Evolutionary conservation across 2,888 invertebrate genomes (phyloP).

Genomic region (Vanessa cardui): DNA sequence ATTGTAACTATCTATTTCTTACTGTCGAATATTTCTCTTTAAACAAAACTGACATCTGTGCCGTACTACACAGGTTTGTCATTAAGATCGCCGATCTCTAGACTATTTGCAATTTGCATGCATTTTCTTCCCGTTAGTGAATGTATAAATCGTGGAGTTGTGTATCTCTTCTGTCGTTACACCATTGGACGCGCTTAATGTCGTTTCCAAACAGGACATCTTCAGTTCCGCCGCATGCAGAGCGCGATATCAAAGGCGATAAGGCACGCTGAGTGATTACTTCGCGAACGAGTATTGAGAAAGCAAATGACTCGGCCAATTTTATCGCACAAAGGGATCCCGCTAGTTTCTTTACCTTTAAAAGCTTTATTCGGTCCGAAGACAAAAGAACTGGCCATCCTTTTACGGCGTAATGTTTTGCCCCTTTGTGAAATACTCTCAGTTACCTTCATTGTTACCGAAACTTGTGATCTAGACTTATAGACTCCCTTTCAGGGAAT

Average conservation of each 20-base stretch:
- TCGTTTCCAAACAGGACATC: not conserved
- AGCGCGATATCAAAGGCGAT: not conserved
- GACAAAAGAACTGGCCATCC: constrained; percentile 39
- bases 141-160: constrained; percentile 7
- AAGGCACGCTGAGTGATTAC: constrained; percentile 14
- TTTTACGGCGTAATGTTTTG: constrained; percentile 30
- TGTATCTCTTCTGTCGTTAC: not conserved
- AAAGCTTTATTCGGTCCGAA: constrained; percentile 38
- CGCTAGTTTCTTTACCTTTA: constrained; percentile 37
- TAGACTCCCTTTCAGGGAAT: not conserved
- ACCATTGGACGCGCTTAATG: not conserved
- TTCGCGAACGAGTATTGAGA: constrained; percentile 25
- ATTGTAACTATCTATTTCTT: constrained; percentile 5
- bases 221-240: not conserved
- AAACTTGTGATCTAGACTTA: constrained; percentile 19
- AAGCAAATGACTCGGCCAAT: constrained; percentile 39
- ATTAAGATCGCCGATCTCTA: constrained; percentile 3
- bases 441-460: constrained; percentile 24
- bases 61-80: constrained; percentile 11
- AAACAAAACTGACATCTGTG: constrained; percentile 17
- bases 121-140: constrained; percentile 45
- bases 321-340: constrained; percentile 35
- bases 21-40: not conserved
- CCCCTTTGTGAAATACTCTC: constrained; percentile 23
- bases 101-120: constrained; percentile 47